Base-by-base conservation (phyloP, 2,888 invertebrate genomes). In the Macaria liturata region DNA sequence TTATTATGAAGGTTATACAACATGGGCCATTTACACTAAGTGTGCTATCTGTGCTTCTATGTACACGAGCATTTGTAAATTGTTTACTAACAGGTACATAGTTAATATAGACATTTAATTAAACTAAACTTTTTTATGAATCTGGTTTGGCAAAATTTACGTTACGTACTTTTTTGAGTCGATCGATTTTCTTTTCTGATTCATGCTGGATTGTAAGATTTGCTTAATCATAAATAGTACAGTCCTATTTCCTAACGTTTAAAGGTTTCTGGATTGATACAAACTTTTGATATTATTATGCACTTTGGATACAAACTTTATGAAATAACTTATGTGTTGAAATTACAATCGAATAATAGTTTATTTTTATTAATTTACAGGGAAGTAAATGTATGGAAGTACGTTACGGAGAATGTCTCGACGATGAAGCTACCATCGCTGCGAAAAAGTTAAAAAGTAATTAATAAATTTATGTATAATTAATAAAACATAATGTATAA, bases 331-430 rank as follows among this genome's bases (percentile, higher is more conserved):
- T 20, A 20, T 20, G 2, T 20, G 2, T 20, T 20, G 20, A 20
- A 20, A 20, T 20, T 39, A 39, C 8, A 39, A 8, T 39, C 5
- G 3, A 39, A 39, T 39, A 39, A 39, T 52, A n/a, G 9, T 20
- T 46, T 32, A 34, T 46, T 43, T 9, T 30, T 44, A 20, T 9
- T 46, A n/a, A 44, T 48, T 55, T 88, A 53, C 86, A 94, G 94
- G 94, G 94, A 72, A 93, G 92, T 81, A 92, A 92, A 82, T 93
- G 92, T 75, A 93, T 88, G 93, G 94, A 84, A 79, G 92, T 93
- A 32, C 88, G 94, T 52, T 94, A 94, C 73, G 94, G 94, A 0
- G 93, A 94, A 69, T 93, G 93, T 59, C 81, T 93, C 43, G 91
- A 92, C 50, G 93, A 92, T 69, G 87, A 91, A 62, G 86, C 87